Evolutionary conservation across 2,888 invertebrate species (phyloP), one percentile per base, ranked within the genome.

Genomic region (Acanthosepion esculentum): DNA sequence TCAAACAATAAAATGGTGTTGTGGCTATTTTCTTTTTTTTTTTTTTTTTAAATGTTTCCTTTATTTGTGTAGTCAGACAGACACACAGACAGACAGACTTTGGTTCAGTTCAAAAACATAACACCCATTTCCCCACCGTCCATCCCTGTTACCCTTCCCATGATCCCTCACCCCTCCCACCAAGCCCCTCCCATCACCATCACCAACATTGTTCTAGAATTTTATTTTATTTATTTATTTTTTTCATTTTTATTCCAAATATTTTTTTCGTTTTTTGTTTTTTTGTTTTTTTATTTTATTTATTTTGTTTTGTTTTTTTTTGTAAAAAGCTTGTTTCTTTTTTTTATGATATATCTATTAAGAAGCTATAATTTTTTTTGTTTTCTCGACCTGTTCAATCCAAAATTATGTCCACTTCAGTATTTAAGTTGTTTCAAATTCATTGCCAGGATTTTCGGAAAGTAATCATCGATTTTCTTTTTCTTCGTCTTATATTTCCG

Each of bases 101-200:
- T 78, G 78, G 78, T 78, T 78, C 78, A 78, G n/a, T 78, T 78
- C 33, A 78, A 78, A n/a, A 78, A 78, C 33, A 78, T n/a, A n/a
- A 78, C 15, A 33, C n/a, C 78, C 78, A 41, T n/a, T 33, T n/a
- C 78, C 78, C 33, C 8, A n/a, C 78, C 33, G n/a, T n/a, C 78
- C 78, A n/a, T 15, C 78, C 78, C 78, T 33, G n/a, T 15, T n/a
- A 78, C 78, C 78, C n/a, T 33, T 78, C 33, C 78, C n/a, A 78
- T 15, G n/a, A 78, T 78, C 78, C n/a, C 33, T 15, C n/a, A 78
- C n/a, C 78, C 78, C 18, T 78, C 78, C 78, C 78, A 78, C 18
- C 78, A 78, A 78, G 78, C 78, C 78, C 78, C 78, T n/a, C 59
- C 78, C 78, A 78, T 78, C n/a, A 78, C 78, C 78, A 78, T 78